phyloP scores from a whole-genome alignment of 2,888 invertebrate genomes.

The Calephelis perditalis region DNA sequence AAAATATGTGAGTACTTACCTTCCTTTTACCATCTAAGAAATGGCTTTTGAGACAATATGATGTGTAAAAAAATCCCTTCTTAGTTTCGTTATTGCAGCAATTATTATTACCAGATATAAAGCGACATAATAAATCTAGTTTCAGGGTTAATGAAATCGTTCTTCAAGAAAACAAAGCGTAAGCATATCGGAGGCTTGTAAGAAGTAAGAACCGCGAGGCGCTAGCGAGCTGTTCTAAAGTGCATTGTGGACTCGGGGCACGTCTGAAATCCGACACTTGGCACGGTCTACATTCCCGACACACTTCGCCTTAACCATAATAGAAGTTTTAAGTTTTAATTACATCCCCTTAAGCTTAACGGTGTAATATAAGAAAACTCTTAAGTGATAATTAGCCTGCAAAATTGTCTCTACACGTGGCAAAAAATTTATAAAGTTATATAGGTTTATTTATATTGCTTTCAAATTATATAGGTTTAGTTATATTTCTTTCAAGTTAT shows the following conservation, averaged over 20 bases:
- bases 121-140: no score
- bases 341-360: conserved; percentile 54
- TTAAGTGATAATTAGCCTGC: conserved; percentile 25
- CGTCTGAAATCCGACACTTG: conserved; percentile 71
- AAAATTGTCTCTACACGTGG: conserved; percentile 13
- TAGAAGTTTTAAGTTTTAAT: conserved; percentile 73
- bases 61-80: no score
- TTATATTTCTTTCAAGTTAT: no score
- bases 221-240: conserved; percentile 19
- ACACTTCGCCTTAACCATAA: conserved; percentile 45
- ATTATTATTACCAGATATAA: no score
- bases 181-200: conserved; percentile 19
- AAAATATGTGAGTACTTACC: no score
- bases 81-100: no score
- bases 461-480: no score
- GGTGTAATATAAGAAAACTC: conserved; percentile 31
- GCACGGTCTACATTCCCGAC: conserved; percentile 58
- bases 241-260: conserved; percentile 58
- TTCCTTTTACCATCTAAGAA: no score
- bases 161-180: no score
- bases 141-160: no score
- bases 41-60: no score
- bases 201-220: conserved; percentile 19
- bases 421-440: background rate
- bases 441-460: background rate